A percentile compares a stretch with the other conserved stretches of the same genome.
Evolutionary conservation across 2,888 invertebrate species (phyloP).

Genomic region (Tinea semifulvella): DNA sequence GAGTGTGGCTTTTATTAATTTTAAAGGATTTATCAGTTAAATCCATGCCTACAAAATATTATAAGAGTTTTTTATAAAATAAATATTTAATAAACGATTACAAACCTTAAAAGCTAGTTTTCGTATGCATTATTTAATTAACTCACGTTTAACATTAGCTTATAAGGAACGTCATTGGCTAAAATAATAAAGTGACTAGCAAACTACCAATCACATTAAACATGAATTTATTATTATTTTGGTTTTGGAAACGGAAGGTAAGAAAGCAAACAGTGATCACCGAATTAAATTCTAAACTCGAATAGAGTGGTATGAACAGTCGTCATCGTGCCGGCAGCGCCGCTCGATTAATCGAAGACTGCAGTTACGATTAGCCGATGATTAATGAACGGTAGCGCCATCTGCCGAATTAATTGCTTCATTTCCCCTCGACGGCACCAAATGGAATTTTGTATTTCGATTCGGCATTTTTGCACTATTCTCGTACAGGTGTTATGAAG

Average conservation of each 20-base stretch:
- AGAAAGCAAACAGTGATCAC: not conserved
- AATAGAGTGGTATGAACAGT: constrained; percentile 9
- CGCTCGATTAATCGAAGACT: constrained; percentile 61
- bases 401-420: constrained; percentile 67
- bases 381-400: constrained; percentile 64
- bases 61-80: too few relatives aligned
- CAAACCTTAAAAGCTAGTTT: too few relatives aligned
- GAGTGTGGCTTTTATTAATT: not conserved
- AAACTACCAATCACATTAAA: too few relatives aligned
- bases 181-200: too few relatives aligned
- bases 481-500: constrained; percentile 36
- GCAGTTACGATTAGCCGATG: constrained; percentile 66
- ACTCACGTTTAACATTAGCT: too few relatives aligned
- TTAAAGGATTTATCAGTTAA: constrained; percentile 8
- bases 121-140: too few relatives aligned
- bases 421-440: constrained; percentile 62
- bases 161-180: too few relatives aligned
- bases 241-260: not conserved
- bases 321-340: constrained; percentile 28
- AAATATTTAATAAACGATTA: too few relatives aligned
- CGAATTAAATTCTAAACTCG: constrained; percentile 2
- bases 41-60: too few relatives aligned
- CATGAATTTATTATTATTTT: too few relatives aligned
- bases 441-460: constrained; percentile 64
- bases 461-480: constrained; percentile 46